phyloP scores from a whole-genome alignment of 2,113 vertebrate species.

The Oreochromis aureus region DNA sequence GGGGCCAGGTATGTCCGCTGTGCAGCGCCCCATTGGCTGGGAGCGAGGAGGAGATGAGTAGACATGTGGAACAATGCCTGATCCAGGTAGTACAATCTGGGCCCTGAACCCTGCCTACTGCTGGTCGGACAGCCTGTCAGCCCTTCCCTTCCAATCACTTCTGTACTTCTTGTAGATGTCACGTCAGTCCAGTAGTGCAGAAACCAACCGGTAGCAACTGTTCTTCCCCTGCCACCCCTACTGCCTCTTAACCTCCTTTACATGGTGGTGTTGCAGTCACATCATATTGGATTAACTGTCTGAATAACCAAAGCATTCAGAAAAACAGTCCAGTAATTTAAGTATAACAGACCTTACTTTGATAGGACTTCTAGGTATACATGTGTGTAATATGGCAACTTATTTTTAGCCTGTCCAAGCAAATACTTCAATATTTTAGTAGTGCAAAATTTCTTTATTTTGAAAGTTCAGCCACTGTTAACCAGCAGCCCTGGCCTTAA shows the following conservation, averaged over 20 bases:
- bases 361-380: not conserved
- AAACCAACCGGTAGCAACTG: not conserved
- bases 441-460: not conserved
- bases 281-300: slow-evolving; percentile 22
- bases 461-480: not conserved
- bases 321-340: not conserved
- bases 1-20: slow-evolving; percentile 99
- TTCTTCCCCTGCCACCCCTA: not conserved
- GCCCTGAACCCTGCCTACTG: slow-evolving; percentile 43
- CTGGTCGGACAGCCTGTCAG: slow-evolving; percentile 52
- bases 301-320: not conserved
- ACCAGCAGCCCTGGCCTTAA: not conserved
- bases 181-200: not conserved
- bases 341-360: not conserved
- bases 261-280: not conserved
- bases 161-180: slow-evolving; percentile 33
- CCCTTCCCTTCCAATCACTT: slow-evolving; percentile 44
- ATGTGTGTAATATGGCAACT: not conserved
- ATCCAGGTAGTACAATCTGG: slow-evolving; percentile 87
- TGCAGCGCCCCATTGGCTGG: slow-evolving; percentile 96
- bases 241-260: not conserved
- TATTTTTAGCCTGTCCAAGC: not conserved
- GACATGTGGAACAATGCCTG: slow-evolving; percentile 99
- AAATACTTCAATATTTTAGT: not conserved
- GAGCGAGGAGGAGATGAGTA: slow-evolving; percentile 99